Base-by-base conservation (phyloP, 53 echinoderm and acorn worm species). In the Echinometra lucunter region DNA sequence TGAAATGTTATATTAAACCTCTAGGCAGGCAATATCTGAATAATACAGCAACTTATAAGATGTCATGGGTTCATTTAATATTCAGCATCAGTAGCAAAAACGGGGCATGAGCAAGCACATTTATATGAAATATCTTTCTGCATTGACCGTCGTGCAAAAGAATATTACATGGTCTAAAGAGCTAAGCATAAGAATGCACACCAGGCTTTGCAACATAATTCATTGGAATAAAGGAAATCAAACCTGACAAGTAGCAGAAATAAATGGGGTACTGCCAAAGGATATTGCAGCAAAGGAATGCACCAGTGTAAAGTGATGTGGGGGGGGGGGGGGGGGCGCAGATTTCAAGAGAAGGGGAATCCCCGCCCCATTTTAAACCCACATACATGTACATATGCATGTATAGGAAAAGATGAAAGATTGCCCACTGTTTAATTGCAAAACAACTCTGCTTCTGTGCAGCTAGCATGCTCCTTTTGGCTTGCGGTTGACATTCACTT, bases 221-320 rank as follows among this genome's bases (percentile, higher is more conserved):
- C 83, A 83, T 83, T 45, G 47, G 49, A 83, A 47, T 45, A 1
- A 47, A 83, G 83, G 83, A 83, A 83, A 83, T 83, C 27, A 28
- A 83, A 47, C 49, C 11, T 47, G 83, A 83, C 83, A 83, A 83
- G 83, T 83, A 47, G 49, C 83, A 47, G 83, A 83, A 83, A 83
- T 83, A 83, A 21, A 25, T 17, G 83, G 83, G 75, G 75, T 75
- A 75, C 75, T 47, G 83, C 45, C 83, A 45, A 83, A 83, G 83
- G 83, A 23, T 83, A 19, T 10, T 0, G n/a, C 32, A 32, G 67
- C 67, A 67, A 63, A 8, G 63, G 28, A 67, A 67, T 67, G 32
- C 28, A 30, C 0, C 16, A 63, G 53, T 13, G 4, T 53, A 23
- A 63, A 21, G 63, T 63, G 63, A 63, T 63, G 17, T 7, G 56